Conservation (phyloP, 2,888 invertebrate species). For the Tetragonula carbonaria region DNA sequence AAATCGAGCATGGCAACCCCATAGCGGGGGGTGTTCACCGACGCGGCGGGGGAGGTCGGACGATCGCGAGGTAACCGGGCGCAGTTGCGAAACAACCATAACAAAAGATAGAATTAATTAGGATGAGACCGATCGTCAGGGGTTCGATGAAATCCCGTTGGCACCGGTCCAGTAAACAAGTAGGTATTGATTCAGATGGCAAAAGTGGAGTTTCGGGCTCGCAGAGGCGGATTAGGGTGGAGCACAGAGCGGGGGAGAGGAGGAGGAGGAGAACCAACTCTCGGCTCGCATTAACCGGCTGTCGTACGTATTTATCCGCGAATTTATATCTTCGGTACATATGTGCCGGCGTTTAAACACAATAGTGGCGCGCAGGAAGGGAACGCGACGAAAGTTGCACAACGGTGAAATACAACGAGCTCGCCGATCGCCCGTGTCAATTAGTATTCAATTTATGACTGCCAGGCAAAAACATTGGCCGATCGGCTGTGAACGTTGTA, state of each 20-base stretch:
- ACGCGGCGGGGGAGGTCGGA: too few species aligned
- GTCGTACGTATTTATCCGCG: slow-evolving; percentile 79
- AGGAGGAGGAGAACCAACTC: slow-evolving; percentile 8
- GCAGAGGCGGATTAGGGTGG: slow-evolving; percentile 61
- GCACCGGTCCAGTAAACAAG: slow-evolving; percentile 81
- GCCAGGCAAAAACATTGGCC: slow-evolving; percentile 59
- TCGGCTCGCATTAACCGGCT: slow-evolving; percentile 75
- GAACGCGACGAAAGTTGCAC: slow-evolving; percentile 74
- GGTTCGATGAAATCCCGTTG: slow-evolving; percentile 77
- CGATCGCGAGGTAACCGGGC: slow-evolving; percentile 53
- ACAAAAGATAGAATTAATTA: slow-evolving; percentile 80
- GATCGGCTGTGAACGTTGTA: slow-evolving; percentile 15
- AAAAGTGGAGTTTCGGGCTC: slow-evolving; percentile 62
- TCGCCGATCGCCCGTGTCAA: slow-evolving; percentile 72
- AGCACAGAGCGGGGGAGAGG: too few species aligned
- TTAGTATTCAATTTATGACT: slow-evolving; percentile 79
- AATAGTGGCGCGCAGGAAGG: slow-evolving; percentile 28
- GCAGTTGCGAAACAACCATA: slow-evolving; percentile 69
- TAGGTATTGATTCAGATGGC: slow-evolving; percentile 80
- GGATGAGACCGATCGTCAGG: slow-evolving; percentile 71
- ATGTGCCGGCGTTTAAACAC: slow-evolving; percentile 76
- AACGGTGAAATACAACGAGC: slow-evolving; percentile 74
- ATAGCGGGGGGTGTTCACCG: not conserved
- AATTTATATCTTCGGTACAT: slow-evolving; percentile 79
- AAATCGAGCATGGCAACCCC: slow-evolving; percentile 50